phyloP scores from a whole-genome alignment of 2,113 vertebrate genomes.

The Gymnocephalus cernua region DNA sequence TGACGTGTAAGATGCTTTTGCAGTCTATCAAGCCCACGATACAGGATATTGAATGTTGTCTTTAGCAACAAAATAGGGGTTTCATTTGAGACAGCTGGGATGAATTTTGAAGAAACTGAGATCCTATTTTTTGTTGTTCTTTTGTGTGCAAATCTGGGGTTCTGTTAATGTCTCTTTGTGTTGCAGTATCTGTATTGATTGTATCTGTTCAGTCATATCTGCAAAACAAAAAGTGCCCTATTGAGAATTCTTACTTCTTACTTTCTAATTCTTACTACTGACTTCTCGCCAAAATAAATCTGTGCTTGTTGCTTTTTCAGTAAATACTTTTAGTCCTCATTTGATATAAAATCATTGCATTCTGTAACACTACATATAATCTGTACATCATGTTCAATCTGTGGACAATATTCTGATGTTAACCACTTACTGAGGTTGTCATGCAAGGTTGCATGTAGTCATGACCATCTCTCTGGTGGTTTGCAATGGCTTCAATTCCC shows the following conservation, averaged over 20 bases:
- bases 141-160: slow-evolving; percentile 44
- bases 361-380: slow-evolving; percentile 20
- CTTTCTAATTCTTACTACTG: background rate
- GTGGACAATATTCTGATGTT: background rate
- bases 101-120: slow-evolving; percentile 39
- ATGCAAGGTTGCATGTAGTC: background rate
- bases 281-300: background rate
- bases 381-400: slow-evolving; percentile 7
- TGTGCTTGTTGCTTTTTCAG: slow-evolving; percentile 2
- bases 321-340: slow-evolving; percentile 8
- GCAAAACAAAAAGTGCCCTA: slow-evolving; percentile 16
- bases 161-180: slow-evolving; percentile 24
- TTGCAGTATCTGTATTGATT: slow-evolving; percentile 25
- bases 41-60: slow-evolving; percentile 64
- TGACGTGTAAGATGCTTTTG: slow-evolving; percentile 52
- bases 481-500: background rate
- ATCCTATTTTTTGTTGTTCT: slow-evolving; percentile 50
- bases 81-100: slow-evolving; percentile 56
- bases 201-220: slow-evolving; percentile 18
- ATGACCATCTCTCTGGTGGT: background rate
- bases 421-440: background rate
- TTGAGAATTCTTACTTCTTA: background rate
- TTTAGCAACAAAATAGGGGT: slow-evolving; percentile 47
- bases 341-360: background rate
- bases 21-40: slow-evolving; percentile 39